Base-by-base conservation (phyloP, 2,888 invertebrate genomes). In the Malthinus seriepunctatus region DNA sequence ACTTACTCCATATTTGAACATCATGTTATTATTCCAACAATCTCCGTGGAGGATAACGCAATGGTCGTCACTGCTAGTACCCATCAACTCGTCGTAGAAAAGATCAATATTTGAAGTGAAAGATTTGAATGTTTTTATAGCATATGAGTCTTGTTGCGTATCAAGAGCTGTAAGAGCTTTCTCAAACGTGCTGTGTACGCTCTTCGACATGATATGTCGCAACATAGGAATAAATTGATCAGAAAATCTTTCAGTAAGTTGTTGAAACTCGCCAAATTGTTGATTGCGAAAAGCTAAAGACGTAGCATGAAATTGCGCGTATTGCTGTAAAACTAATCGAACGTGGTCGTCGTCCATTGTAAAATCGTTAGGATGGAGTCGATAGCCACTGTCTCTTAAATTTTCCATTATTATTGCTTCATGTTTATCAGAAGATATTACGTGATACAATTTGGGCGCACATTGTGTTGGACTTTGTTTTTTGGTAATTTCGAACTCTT, bases 401-500 rank as follows among this genome's bases (percentile, higher is more conserved):
- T 51, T 34, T 51, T 51, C 44, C 7, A 44, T 8, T 23, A 51
- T 33, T 9, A 51, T 7, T 2, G 32, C 31, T 44, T 51, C 51
- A 9, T 44, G 23, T 8, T 11, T 45, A 9, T 42, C 31, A 8
- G 42, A 23, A n/a, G 37, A 37, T 32, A 60, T 67, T 0, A 66
- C 60, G 32, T 64, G 60, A 53, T 69, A 72, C 55, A 68, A 70
- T 53, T 66, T 67, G 1, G 72, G 48, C 6, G 64, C 59, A 33
- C 62, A 64, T 10, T 44, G 34, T 35, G 70, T 68, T 0, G 48
- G 35, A 12, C 61, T 48, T 3, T 68, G 31, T 0, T 45, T 34
- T 35, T 59, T 60, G 35, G 37, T 12, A n/a, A 10, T 23, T 32
- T 58, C 35, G 8, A 50, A 37, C 6, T 14, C 8, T 4, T 12